Evolutionary conservation across 2,113 vertebrate species (phyloP).

Genomic region (Oryzias melastigma): DNA sequence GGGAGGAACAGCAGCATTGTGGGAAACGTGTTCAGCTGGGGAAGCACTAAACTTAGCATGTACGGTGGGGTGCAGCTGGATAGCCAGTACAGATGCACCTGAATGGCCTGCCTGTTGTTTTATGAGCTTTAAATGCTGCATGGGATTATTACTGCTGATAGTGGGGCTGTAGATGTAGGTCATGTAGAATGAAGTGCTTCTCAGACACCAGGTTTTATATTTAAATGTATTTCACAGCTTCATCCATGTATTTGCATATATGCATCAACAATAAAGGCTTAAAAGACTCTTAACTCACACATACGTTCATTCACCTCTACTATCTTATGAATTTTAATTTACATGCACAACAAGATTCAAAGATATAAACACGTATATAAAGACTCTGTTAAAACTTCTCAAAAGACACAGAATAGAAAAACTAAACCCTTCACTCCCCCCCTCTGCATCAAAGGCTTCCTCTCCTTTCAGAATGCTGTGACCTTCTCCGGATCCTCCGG

Average conservation of each 20-base stretch:
- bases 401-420: conserved; percentile 10
- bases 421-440: background rate
- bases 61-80: conserved; percentile 81
- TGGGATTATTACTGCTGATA: conserved; percentile 10
- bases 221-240: conserved; percentile 11
- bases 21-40: conserved; percentile 83
- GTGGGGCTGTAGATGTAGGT: background rate
- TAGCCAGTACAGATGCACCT: conserved; percentile 75
- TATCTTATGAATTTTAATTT: no score
- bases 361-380: conserved; percentile 3
- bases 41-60: conserved; percentile 71
- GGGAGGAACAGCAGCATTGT: conserved; percentile 15
- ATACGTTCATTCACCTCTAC: background rate
- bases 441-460: conserved; percentile 2
- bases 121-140: conserved; percentile 10
- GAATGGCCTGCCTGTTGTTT: conserved; percentile 18
- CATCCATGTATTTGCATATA: conserved; percentile 26
- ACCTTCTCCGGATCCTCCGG: conserved; percentile 34
- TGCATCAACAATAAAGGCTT: conserved; percentile 55
- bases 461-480: conserved; percentile 59
- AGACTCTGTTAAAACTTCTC: conserved; percentile 1
- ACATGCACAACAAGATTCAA: background rate
- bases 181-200: conserved; percentile 11
- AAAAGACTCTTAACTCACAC: conserved; percentile 17
- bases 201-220: conserved; percentile 14